These are phyloP conservation scores for Channallabes apus DNA, from an alignment of 2,797 vertebrate species.

Conservation along the genomic window DNA sequence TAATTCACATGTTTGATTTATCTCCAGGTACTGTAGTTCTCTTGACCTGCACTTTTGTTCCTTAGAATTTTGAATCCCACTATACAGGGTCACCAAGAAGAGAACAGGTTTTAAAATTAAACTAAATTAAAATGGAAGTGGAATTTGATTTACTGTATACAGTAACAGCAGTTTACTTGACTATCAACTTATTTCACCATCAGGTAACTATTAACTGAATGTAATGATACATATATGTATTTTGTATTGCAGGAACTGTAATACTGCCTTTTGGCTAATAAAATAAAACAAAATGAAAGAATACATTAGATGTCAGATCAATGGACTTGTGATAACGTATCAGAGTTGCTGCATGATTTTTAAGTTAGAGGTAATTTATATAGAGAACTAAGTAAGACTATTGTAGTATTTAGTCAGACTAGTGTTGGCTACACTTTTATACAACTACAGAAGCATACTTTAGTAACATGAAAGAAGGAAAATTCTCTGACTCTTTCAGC, in stretches of 20 bases:
- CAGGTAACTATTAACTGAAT: background rate
- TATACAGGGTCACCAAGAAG: background rate
- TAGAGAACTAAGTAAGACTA: background rate
- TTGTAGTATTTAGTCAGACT: background rate
- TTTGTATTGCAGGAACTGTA: background rate
- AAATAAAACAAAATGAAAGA: background rate
- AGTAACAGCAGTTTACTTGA: background rate
- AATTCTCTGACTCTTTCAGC: constrained; percentile 7
- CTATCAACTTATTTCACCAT: background rate
- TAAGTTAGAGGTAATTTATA: background rate
- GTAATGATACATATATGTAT: background rate
- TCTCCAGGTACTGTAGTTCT: too few relatives aligned
- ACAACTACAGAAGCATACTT: background rate
- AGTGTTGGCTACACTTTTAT: background rate
- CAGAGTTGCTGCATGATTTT: background rate
- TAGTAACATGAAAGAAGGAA: background rate
- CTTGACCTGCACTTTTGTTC: too few relatives aligned
- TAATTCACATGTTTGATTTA: too few relatives aligned
- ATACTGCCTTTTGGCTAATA: background rate
- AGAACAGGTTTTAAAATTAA: background rate
- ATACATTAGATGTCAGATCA: too few relatives aligned
- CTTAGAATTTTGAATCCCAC: background rate
- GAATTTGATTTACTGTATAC: too few relatives aligned
- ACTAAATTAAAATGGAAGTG: background rate
- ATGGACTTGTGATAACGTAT: background rate